Conservation (phyloP, 2,797 vertebrate genomes). For the Bucorvus abyssinicus region DNA sequence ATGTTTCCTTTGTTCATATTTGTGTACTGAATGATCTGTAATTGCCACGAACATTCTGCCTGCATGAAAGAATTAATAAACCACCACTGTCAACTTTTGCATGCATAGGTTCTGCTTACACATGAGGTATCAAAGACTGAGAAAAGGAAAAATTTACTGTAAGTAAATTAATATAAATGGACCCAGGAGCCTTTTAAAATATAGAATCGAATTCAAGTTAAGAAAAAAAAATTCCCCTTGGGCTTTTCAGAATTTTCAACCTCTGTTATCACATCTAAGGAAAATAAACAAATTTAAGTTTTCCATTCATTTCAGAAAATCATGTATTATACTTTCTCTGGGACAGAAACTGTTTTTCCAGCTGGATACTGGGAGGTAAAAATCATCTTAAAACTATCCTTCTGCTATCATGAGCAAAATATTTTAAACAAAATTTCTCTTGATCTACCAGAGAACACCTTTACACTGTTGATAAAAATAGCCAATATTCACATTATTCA, state of each 20-base stretch:
- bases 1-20: slow-evolving; percentile 60
- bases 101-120: slow-evolving; percentile 16
- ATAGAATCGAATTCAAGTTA: background rate
- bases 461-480: background rate
- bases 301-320: background rate
- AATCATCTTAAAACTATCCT: background rate
- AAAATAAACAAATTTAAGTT: background rate
- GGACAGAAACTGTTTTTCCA: background rate
- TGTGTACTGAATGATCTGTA: slow-evolving; percentile 61
- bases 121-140: slow-evolving; percentile 7
- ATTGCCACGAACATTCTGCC: slow-evolving; percentile 36
- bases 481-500: background rate
- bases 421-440: background rate
- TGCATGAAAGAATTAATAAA: slow-evolving; percentile 51
- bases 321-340: background rate
- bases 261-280: background rate
- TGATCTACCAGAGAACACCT: background rate
- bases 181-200: background rate
- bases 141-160: background rate
- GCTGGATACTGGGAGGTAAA: accelerated
- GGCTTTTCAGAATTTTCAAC: background rate
- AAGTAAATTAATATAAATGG: slow-evolving; percentile 41
- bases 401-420: background rate
- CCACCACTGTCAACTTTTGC: slow-evolving; percentile 25
- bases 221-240: background rate